Evolutionary conservation across 1,140 invertebrate genomes (phyloP), one percentile per base, ranked within the genome.

Genomic region (Drusus annulatus): DNA sequence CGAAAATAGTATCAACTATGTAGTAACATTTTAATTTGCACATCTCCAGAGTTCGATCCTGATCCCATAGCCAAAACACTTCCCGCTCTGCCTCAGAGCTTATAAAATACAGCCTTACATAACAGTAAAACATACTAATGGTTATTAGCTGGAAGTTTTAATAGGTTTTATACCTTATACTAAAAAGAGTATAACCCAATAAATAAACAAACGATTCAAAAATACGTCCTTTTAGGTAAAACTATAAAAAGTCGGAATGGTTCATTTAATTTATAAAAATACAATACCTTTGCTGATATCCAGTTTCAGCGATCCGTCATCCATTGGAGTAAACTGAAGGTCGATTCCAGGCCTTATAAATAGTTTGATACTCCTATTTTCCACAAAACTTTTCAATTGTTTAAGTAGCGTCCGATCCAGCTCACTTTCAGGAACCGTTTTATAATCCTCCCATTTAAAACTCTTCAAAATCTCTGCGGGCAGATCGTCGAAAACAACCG

Each of bases 401-500:
- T 87, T 85, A 71, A 85, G 86, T 19, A 90, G 83, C 25, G 86
- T 80, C 5, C 83, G 79, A 71, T 87, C 85, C 23, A 90, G 74
- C 51, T 87, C 84, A 23, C 87, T 86, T 15, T 88, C 85, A 1
- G 86, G 82, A 7, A 71, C 69, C 68, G 86, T 87, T 8, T 76
- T 81, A 80, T 87, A 90, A 5, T 83, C 60, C 54, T 86, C 83
- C 89, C 89, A 90, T 36, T 86, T 86, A 78, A 89, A 90, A 45
- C 71, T 76, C 21, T 76, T 76, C 60, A 80, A 56, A 52, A 84
- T 63, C 58, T 84, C 83, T 1, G 58, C 56, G 6, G 65, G 28
- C 7, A 84, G 5, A 28, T 78, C 78, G 25, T 81, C 81, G 31
- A 86, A 77, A 75, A 86, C 85, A 28, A 84, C 77, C 17, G 83